Percentiles rank a stretch among this genome's conserved stretches.
phyloP scores from a whole-genome alignment of 2,888 invertebrate species.

The Drosophila dives region DNA sequence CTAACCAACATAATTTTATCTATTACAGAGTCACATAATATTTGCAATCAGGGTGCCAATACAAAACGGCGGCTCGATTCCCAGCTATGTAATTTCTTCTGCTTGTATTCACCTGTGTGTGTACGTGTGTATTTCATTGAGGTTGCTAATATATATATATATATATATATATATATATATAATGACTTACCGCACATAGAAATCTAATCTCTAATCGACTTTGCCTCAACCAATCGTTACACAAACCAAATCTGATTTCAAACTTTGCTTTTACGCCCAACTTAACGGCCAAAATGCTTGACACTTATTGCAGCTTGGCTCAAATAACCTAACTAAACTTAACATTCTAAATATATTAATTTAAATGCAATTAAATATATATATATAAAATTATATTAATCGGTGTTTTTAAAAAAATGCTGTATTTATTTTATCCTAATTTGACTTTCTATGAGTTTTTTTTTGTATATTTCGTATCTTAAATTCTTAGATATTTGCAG shows the following conservation, averaged over 20 bases:
- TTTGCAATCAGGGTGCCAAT: neutral
- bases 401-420: neutral
- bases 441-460: neutral
- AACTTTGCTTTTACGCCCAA: constrained; percentile 40
- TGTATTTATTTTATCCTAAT: neutral
- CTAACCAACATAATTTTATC: neutral
- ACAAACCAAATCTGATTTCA: constrained; percentile 7
- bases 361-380: neutral
- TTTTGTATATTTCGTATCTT: neutral
- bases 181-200: constrained; percentile 40
- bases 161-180: constrained; percentile 14
- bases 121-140: constrained; percentile 26
- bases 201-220: constrained; percentile 54
- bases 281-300: constrained; percentile 22
- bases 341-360: neutral
- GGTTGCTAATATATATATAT: constrained; percentile 38
- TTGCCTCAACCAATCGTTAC: constrained; percentile 7
- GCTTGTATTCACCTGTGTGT: neutral
- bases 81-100: neutral
- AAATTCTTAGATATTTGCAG: neutral
- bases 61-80: neutral
- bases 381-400: neutral
- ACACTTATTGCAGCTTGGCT: neutral
- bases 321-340: neutral
- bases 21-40: neutral